Evolutionary conservation across 2,888 invertebrate species (phyloP), one percentile per base, ranked within the genome.

Genomic region (Rhagophthalmus giganteus): DNA sequence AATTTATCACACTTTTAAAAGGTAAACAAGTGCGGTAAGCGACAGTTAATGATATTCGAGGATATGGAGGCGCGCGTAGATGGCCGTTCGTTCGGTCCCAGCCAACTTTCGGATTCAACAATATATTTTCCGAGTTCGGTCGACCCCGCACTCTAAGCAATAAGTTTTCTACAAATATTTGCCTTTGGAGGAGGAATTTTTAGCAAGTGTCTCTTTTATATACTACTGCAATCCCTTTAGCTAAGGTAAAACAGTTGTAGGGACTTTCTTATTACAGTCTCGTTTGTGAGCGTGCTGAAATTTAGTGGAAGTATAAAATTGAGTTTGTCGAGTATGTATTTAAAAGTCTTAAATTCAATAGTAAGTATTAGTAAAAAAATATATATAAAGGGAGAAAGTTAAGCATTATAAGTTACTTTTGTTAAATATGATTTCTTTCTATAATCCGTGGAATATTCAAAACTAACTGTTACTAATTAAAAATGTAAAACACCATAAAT

Each of bases 151-250:
- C 64, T 63, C 59, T 61, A 56, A 56, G 60, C 61, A 65, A 67
- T 67, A 65, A 65, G 61, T 65, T 64, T 62, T 57, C 62, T 53
- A 57, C 63, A 65, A 65, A 65, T 65, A 65, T 65, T 67, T 67
- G 62, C 61, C 60, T 61, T 60, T 42, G 46, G 41, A 57, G 62
- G 63, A 47, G 62, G 62, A 61, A 65, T 65, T 65, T 65, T 60
- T 57, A 61, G 54, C 54, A 49, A 55, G 49, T 54, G 47, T 48
- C 55, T 48, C 48, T 48, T 58, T 53, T 59, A 58, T 54, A 8
- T 28, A n/a, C n/a, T n/a, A 39, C 7, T 28, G 38, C 24, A 37
- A 37, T 37, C 37, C 4, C 26, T 37, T 37, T 37, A 37, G 37
- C 24, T 37, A 13, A 37, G 20, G 24, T 16, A 12, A 34, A 34